Evolutionary conservation across 2,113 vertebrate species (phyloP).

Genomic region (Meriones unguiculatus): DNA sequence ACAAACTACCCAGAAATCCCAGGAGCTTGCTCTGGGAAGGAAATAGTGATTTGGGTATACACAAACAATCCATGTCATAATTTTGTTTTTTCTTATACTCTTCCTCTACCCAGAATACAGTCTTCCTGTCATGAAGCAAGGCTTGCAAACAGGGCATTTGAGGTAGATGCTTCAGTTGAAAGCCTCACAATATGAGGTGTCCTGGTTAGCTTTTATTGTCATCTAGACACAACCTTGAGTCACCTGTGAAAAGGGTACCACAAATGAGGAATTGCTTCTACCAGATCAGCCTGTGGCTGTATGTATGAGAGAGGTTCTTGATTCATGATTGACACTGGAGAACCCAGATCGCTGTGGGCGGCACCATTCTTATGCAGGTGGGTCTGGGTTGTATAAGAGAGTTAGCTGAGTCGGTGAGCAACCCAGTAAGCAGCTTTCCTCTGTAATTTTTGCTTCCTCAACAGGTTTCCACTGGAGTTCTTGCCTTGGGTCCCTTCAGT

Average conservation of each 20-base stretch:
- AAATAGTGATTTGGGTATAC: not conserved
- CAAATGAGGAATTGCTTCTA: not conserved
- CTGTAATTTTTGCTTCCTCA: not conserved
- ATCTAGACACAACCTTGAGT: not conserved
- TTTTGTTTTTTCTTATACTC: not conserved
- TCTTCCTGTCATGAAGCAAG: not conserved
- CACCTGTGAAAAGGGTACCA: not conserved
- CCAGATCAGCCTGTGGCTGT: not conserved
- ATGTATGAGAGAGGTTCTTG: not conserved
- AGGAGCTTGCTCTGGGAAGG: not conserved
- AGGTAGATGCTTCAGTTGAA: not conserved
- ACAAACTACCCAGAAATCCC: not conserved
- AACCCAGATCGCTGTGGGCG: not conserved
- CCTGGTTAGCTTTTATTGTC: not conserved
- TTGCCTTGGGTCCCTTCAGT: not conserved
- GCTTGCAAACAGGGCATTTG: not conserved
- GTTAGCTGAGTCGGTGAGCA: not conserved
- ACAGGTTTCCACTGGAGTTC: not conserved
- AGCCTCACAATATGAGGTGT: not conserved
- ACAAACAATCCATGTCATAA: not conserved
- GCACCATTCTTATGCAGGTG: not conserved
- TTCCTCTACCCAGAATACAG: not conserved
- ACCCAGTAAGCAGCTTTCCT: not conserved
- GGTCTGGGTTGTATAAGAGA: not conserved
- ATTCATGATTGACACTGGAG: not conserved